Conservation (phyloP, 92 coral and sea anemone species). For the Meandrina meandrites region DNA sequence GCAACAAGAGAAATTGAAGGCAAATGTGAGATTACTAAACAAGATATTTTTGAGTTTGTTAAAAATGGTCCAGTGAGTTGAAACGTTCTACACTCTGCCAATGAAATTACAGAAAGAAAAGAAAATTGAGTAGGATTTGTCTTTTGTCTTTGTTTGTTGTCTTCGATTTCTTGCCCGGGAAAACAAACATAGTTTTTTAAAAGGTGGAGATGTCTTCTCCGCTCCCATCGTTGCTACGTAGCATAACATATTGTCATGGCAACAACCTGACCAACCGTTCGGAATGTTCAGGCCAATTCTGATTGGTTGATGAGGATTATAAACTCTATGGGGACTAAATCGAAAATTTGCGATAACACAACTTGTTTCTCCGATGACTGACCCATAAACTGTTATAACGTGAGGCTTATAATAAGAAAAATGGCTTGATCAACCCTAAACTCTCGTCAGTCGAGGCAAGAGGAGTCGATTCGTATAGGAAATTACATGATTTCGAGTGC, state of each 20-base stretch:
- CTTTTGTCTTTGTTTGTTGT: neutral
- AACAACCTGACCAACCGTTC: neutral
- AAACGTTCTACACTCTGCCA: neutral
- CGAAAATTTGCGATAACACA: too few relatives aligned
- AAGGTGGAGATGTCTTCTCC: neutral
- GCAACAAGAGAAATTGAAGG: too few relatives aligned
- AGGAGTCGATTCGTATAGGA: too few relatives aligned
- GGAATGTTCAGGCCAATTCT: too few relatives aligned
- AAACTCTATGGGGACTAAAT: too few relatives aligned
- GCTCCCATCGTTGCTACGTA: neutral
- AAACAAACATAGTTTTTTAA: neutral
- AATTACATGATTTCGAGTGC: too few relatives aligned
- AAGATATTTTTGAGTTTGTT: neutral
- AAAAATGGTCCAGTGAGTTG: neutral
- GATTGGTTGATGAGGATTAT: too few relatives aligned
- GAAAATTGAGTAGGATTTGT: neutral
- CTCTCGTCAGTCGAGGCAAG: too few relatives aligned
- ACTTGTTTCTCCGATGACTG: too few relatives aligned
- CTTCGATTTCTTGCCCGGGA: neutral
- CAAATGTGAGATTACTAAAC: neutral
- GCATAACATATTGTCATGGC: neutral
- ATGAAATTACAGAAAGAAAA: neutral
- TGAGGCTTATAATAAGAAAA: too few relatives aligned
- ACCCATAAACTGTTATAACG: too few relatives aligned
- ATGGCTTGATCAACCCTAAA: too few relatives aligned